Evolutionary conservation across 2,797 vertebrate genomes (phyloP).

Genomic region (Bradypodion ventrale): DNA sequence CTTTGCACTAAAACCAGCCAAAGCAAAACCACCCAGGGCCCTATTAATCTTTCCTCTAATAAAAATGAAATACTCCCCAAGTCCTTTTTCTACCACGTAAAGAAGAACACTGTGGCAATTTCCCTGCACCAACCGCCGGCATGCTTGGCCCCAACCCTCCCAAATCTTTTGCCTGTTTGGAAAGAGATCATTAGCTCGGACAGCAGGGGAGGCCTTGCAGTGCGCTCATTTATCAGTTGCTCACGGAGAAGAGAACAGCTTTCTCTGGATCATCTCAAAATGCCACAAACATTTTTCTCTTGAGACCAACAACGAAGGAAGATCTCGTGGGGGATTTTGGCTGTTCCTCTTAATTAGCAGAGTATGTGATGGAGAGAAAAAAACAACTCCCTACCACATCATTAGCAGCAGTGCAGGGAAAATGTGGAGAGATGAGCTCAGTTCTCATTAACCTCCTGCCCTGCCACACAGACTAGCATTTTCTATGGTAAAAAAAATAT

Average conservation of each 20-base stretch:
- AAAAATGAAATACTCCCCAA: constrained; percentile 10
- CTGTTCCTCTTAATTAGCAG: too few species aligned
- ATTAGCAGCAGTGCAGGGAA: too few species aligned
- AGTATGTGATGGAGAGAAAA: too few species aligned
- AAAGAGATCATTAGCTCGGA: constrained; percentile 62
- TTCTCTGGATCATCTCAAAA: constrained; percentile 1
- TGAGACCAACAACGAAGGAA: not conserved
- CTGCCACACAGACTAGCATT: too few species aligned
- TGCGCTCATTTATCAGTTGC: constrained; percentile 75
- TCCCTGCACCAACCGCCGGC: constrained; percentile 16
- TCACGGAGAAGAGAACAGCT: constrained; percentile 68
- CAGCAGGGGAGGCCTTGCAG: constrained; percentile 62
- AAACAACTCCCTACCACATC: too few species aligned
- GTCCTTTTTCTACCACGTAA: constrained; percentile 2
- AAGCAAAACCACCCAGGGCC: not conserved
- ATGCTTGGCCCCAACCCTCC: constrained; percentile 14
- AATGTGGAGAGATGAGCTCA: too few species aligned
- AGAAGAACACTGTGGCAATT: constrained; percentile 39
- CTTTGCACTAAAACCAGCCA: constrained; percentile 11
- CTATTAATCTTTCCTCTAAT: constrained; percentile 29
- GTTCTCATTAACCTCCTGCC: too few species aligned
- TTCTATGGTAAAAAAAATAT: too few species aligned
- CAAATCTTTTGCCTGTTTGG: constrained; percentile 59
- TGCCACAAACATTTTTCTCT: not conserved
- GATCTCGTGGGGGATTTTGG: not conserved